These are phyloP conservation scores for Drosophila tani DNA, from an alignment of 1,140 invertebrate genomes.

Conservation along the genomic window DNA sequence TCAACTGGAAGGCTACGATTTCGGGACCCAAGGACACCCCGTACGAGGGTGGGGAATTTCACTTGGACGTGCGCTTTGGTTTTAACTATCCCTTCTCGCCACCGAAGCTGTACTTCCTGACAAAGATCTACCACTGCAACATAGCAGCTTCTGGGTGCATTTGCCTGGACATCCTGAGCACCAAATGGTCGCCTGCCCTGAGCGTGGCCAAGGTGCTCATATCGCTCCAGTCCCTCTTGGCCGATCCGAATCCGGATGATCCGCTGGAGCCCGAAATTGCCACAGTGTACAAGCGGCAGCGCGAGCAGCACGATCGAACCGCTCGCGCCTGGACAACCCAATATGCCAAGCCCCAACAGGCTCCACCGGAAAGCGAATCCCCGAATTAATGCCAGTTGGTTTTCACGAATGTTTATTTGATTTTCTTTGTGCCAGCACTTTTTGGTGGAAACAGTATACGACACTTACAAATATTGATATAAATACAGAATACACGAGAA, in stretches of 20 bases:
- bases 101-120: conserved; percentile 92
- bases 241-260: conserved; percentile 98
- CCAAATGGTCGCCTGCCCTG: conserved; percentile 97
- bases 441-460: conserved; percentile 78
- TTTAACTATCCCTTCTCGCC: conserved; percentile 92
- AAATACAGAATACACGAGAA: conserved; percentile 31
- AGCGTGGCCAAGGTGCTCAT: conserved; percentile 98
- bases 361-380: too few relatives aligned
- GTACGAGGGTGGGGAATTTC: conserved; percentile 91
- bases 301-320: conserved; percentile 95
- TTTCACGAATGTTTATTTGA: conserved; percentile 76
- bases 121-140: conserved; percentile 93
- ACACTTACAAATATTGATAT: conserved; percentile 60
- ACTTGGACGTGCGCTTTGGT: conserved; percentile 90
- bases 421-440: conserved; percentile 78
- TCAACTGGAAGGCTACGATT: conserved; percentile 35
- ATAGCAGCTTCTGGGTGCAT: conserved; percentile 91
- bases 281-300: conserved; percentile 95
- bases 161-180: conserved; percentile 91
- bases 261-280: conserved; percentile 97
- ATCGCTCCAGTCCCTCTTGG: conserved; percentile 97
- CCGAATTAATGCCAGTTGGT: conserved; percentile 10
- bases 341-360: conserved; percentile 88
- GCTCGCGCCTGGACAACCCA: conserved; percentile 96
- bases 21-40: conserved; percentile 90